Evolutionary conservation across 35 echinoderm and acorn worm genomes (phyloP).

Genomic region (Acanthaster planci): DNA sequence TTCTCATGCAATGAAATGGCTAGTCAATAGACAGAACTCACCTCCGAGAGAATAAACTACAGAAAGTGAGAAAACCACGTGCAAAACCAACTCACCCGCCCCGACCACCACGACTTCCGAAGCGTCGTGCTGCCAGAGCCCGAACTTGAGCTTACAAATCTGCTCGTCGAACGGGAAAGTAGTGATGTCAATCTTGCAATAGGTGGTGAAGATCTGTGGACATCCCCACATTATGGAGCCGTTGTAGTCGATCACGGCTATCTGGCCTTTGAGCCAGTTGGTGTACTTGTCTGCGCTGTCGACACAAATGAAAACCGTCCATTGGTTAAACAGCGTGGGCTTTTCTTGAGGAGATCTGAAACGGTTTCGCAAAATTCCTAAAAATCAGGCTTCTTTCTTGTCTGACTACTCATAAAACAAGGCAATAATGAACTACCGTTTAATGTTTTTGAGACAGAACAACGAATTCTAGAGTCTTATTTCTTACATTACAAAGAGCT

Average conservation of each 20-base stretch:
- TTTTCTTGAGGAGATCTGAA: too few relatives aligned
- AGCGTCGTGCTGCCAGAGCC: slow-evolving; percentile 95
- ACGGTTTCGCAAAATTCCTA: too few relatives aligned
- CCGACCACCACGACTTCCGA: slow-evolving; percentile 68
- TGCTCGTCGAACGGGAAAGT: slow-evolving; percentile 96
- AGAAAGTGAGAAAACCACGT: not conserved
- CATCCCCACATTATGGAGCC: slow-evolving; percentile 86
- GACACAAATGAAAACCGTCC: slow-evolving; percentile 3
- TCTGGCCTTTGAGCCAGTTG: slow-evolving; percentile 62
- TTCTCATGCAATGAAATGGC: not conserved
- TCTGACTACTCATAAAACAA: too few relatives aligned
- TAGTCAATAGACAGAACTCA: not conserved
- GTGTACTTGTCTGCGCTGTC: slow-evolving; percentile 73
- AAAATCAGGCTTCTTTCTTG: too few relatives aligned
- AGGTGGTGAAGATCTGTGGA: slow-evolving; percentile 81
- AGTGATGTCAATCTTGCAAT: slow-evolving; percentile 80
- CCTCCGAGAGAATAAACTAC: not conserved
- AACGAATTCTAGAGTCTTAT: too few relatives aligned
- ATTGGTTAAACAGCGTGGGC: not conserved
- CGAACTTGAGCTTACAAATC: slow-evolving; percentile 82
- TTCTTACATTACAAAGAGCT: too few relatives aligned
- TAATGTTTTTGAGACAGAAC: too few relatives aligned
- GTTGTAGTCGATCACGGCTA: slow-evolving; percentile 61
- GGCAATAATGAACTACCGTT: too few relatives aligned
- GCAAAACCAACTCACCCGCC: slow-evolving; percentile 56